These are phyloP conservation scores for Agriopis marginaria DNA, from an alignment of 2,888 invertebrate species.

Conservation along the genomic window DNA sequence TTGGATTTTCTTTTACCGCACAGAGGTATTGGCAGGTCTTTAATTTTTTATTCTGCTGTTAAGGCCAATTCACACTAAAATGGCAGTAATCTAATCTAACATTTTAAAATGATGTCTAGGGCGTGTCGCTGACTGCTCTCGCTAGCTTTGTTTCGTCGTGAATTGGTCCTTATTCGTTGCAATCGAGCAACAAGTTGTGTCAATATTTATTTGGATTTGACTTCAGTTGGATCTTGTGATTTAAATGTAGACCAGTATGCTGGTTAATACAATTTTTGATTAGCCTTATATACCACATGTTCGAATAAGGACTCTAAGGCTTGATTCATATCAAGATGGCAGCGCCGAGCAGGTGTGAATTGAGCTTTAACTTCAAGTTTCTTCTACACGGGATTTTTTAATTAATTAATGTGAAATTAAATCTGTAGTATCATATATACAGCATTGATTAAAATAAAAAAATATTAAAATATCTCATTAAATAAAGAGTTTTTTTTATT, in stretches of 20 bases:
- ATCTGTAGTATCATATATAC: constrained; percentile 4
- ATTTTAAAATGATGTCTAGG: background rate
- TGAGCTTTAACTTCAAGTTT: background rate
- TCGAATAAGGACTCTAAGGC: no score
- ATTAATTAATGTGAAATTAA: background rate
- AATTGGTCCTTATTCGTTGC: background rate
- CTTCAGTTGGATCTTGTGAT: constrained; percentile 13
- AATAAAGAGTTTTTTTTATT: constrained; percentile 31
- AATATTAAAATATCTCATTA: no score
- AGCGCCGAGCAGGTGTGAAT: background rate
- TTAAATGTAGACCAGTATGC: background rate
- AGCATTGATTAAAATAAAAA: constrained; percentile 1
- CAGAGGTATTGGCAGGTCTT: background rate
- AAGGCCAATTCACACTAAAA: background rate
- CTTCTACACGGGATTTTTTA: background rate
- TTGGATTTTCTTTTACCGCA: background rate
- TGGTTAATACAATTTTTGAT: no score
- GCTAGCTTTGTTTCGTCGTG: background rate
- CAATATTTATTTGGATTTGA: constrained; percentile 13
- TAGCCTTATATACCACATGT: no score
- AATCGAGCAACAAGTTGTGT: background rate
- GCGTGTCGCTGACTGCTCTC: no score
- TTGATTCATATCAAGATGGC: no score
- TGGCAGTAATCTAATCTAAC: background rate
- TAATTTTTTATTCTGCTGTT: constrained; percentile 8